These are phyloP conservation scores for Pelvicachromis taeniatus DNA, from an alignment of 2,113 vertebrate species.

Conservation along the genomic window DNA sequence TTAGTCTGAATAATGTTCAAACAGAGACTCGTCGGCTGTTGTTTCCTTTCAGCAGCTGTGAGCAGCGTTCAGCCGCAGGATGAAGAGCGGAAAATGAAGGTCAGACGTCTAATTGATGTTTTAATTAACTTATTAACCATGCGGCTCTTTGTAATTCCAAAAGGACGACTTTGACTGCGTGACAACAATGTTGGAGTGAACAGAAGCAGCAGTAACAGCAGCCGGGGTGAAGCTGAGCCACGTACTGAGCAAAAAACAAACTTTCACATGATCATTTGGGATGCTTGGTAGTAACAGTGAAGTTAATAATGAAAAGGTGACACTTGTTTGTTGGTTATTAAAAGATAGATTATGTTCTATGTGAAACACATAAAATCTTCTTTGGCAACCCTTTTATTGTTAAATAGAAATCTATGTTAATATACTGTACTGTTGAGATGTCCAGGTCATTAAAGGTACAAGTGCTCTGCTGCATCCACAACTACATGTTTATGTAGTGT, in stretches of 20 bases:
- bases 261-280: neutral
- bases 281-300: neutral
- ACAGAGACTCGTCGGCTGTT: neutral
- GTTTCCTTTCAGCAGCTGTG: neutral
- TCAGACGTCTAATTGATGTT: conserved; percentile 49
- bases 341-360: neutral
- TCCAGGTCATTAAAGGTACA: neutral
- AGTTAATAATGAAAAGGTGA: neutral
- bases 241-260: neutral
- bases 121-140: conserved; percentile 46
- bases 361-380: neutral
- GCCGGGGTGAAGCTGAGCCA: neutral
- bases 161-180: neutral
- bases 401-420: neutral
- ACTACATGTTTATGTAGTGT: too few species aligned
- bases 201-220: neutral
- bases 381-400: neutral
- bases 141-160: conserved; percentile 7
- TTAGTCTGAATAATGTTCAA: neutral
- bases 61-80: neutral
- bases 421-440: neutral
- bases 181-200: neutral
- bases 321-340: neutral
- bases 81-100: conserved; percentile 33
- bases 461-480: neutral